These are phyloP conservation scores for Callithrix jacchus DNA, from an alignment of 2,113 vertebrate genomes.

Conservation along the genomic window DNA sequence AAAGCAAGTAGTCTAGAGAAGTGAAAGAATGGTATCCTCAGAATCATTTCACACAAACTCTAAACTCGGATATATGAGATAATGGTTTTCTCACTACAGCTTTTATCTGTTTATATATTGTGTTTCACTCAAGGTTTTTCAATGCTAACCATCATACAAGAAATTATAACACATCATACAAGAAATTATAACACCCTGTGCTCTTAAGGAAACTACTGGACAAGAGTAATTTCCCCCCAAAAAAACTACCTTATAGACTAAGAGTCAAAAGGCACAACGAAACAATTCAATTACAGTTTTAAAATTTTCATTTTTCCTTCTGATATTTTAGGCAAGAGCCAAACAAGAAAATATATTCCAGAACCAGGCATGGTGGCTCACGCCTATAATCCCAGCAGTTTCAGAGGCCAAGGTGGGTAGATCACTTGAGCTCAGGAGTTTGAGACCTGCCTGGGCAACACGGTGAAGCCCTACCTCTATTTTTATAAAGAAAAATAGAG, in stretches of 20 bases:
- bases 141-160: not conserved
- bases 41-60: not conserved
- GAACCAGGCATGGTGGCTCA: too few relatives aligned
- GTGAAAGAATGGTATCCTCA: not conserved
- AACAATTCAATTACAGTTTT: not conserved
- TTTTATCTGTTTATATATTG: not conserved
- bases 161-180: not conserved
- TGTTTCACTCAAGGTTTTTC: not conserved
- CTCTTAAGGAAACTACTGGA: not conserved
- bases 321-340: not conserved
- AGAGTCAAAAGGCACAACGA: slow-evolving; percentile 15
- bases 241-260: not conserved
- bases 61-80: accelerated
- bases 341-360: not conserved
- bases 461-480: too few relatives aligned
- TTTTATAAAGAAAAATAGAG: too few relatives aligned
- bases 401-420: too few relatives aligned
- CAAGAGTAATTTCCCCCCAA: not conserved
- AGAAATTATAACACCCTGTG: not conserved
- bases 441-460: too few relatives aligned
- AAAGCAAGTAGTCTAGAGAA: not conserved
- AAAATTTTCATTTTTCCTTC: not conserved
- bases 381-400: too few relatives aligned
- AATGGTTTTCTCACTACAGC: not conserved
- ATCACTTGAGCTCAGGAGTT: too few relatives aligned